A percentile compares a stretch with the other conserved stretches of the same genome.
Evolutionary conservation across 2,888 invertebrate genomes (phyloP).

Genomic region (Ochropleura leucogaster): DNA sequence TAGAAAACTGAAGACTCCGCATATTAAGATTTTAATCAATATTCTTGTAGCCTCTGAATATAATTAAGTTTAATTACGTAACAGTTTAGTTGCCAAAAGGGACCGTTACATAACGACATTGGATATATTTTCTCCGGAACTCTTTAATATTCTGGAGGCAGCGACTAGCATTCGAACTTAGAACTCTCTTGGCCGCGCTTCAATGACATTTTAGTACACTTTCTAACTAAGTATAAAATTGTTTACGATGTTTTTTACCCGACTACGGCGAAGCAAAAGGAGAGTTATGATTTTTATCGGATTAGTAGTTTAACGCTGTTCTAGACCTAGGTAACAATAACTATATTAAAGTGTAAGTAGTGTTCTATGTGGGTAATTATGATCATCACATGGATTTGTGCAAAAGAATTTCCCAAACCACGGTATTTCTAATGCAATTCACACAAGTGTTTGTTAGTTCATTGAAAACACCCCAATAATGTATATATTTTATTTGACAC

Average conservation of each 20-base stretch:
- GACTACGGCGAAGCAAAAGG: no score
- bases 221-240: conserved; percentile 49
- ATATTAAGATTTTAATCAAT: conserved; percentile 56
- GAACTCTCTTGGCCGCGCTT: conserved; percentile 45
- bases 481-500: no score
- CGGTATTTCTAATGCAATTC: not conserved
- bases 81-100: conserved; percentile 37
- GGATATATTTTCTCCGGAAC: conserved; percentile 84
- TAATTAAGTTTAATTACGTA: conserved; percentile 61
- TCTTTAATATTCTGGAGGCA: conserved; percentile 79
- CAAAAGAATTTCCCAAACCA: not conserved
- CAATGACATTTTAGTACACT: conserved; percentile 49
- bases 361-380: no score
- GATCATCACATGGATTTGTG: no score
- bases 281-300: no score
- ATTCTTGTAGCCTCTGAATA: conserved; percentile 62
- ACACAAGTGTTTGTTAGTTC: not conserved
- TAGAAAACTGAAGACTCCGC: conserved; percentile 3
- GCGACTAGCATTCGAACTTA: conserved; percentile 42
- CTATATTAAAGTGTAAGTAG: no score
- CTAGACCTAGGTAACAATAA: no score
- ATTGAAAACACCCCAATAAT: no score
- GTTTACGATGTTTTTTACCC: not conserved
- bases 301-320: no score
- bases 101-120: conserved; percentile 71